phyloP scores from a whole-genome alignment of 37 sponge, comb jelly and placozoan genomes.

The Lycopodina hypogea region DNA sequence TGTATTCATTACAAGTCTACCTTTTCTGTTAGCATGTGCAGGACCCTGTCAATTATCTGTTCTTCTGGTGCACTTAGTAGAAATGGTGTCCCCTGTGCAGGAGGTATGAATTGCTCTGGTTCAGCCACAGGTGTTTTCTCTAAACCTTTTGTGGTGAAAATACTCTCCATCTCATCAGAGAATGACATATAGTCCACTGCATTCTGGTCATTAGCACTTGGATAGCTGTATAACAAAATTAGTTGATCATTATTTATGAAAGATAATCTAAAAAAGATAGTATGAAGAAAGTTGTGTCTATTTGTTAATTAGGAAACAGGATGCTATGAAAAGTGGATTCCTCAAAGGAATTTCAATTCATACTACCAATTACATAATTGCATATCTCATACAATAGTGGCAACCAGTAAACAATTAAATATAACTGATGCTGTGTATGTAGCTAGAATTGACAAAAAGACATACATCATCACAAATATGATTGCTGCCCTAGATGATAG shows the following conservation, averaged over 20 bases:
- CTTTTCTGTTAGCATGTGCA: constrained; percentile 76
- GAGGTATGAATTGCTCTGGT: constrained; percentile 36
- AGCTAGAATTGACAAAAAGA: no score
- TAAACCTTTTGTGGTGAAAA: constrained; percentile 73
- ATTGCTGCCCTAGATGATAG: no score
- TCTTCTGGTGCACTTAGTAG: constrained; percentile 57
- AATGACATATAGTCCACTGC: constrained; percentile 73
- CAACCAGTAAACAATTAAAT: no score
- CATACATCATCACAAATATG: no score
- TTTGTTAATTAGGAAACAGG: no score
- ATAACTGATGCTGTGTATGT: no score
- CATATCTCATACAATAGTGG: no score
- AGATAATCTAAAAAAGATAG: neutral
- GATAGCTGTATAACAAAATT: constrained; percentile 27
- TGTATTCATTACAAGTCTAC: constrained; percentile 9
- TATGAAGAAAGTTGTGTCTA: no score
- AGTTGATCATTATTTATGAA: neutral
- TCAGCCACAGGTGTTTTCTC: constrained; percentile 74
- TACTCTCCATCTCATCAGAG: constrained; percentile 83
- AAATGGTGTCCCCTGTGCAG: constrained; percentile 1
- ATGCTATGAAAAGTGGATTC: no score
- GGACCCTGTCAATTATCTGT: constrained; percentile 37
- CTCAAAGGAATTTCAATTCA: no score
- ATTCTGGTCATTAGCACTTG: constrained; percentile 30
- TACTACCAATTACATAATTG: no score